Conservation (phyloP, 1,140 invertebrate species). For the Heliconius himera region DNA sequence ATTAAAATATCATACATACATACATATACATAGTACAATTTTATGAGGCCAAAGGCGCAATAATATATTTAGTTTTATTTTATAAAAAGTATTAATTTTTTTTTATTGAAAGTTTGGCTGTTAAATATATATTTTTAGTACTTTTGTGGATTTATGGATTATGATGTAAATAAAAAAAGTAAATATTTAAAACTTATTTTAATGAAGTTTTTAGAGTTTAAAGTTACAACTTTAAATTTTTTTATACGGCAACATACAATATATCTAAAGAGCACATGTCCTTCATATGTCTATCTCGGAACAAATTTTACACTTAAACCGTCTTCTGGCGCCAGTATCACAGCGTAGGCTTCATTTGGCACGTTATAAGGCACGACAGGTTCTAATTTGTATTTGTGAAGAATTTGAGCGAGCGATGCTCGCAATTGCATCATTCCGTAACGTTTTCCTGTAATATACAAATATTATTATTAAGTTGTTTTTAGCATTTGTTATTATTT, state of each 20-base stretch:
- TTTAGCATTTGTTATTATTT: neutral
- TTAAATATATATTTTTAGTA: neutral
- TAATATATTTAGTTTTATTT: too few relatives aligned
- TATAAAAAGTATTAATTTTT: too few relatives aligned
- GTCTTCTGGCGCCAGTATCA: constrained; percentile 50
- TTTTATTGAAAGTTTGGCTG: too few relatives aligned
- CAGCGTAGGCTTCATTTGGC: constrained; percentile 50
- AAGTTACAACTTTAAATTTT: neutral
- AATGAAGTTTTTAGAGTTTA: neutral
- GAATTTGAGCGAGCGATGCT: constrained; percentile 55
- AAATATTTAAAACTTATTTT: neutral
- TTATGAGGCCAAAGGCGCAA: too few relatives aligned
- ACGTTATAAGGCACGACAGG: constrained; percentile 49
- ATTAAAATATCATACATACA: too few relatives aligned
- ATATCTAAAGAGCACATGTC: neutral
- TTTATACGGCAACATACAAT: neutral
- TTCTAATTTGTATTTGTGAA: constrained; percentile 55
- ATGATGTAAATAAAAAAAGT: neutral
- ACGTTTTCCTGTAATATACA: constrained; percentile 62
- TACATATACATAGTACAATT: too few relatives aligned
- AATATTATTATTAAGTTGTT: neutral
- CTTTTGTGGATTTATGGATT: neutral
- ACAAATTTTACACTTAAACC: constrained; percentile 57
- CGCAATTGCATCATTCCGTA: constrained; percentile 67
- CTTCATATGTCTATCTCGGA: constrained; percentile 25